Evolutionary conservation across 2,113 vertebrate species (phyloP).

Genomic region (Arizona elegans): DNA sequence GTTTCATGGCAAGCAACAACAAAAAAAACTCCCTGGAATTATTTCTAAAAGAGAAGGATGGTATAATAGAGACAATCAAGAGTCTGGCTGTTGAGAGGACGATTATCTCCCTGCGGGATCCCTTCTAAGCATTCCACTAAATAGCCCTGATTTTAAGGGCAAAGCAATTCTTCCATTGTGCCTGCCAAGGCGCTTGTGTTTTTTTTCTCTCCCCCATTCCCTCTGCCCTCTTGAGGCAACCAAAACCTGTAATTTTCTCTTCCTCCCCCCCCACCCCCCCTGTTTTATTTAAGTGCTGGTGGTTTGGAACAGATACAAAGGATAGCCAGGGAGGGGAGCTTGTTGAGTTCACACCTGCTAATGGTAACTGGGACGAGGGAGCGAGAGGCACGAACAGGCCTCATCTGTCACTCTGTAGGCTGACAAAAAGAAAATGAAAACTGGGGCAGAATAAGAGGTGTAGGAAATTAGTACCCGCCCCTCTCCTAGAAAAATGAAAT

Average conservation of each 20-base stretch:
- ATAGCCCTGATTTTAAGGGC: conserved; percentile 51
- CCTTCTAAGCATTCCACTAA: conserved; percentile 54
- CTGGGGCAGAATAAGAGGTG: neutral
- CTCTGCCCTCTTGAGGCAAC: conserved; percentile 51
- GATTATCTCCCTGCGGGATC: conserved; percentile 60
- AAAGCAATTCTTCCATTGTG: conserved; percentile 39
- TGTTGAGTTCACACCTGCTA: conserved; percentile 29
- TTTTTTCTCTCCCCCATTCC: neutral
- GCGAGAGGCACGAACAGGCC: neutral
- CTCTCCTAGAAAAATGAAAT: too few species aligned
- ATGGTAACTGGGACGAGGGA: conserved; percentile 24
- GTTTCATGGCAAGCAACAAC: conserved; percentile 22
- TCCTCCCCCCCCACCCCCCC: conserved; percentile 14
- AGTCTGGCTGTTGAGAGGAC: conserved; percentile 47
- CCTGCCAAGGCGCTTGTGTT: neutral
- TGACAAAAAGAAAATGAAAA: neutral
- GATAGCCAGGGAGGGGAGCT: conserved; percentile 32
- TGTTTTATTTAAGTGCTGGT: conserved; percentile 64
- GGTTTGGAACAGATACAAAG: conserved; percentile 69
- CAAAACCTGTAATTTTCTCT: conserved; percentile 70
- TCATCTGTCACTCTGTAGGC: conserved; percentile 16
- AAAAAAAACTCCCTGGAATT: conserved; percentile 20
- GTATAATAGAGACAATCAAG: conserved; percentile 59
- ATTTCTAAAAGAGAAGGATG: conserved; percentile 34
- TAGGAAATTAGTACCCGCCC: too few species aligned